Evolutionary conservation across 2,797 vertebrate species (phyloP).

Genomic region (Pipistrellus pipistrellus): DNA sequence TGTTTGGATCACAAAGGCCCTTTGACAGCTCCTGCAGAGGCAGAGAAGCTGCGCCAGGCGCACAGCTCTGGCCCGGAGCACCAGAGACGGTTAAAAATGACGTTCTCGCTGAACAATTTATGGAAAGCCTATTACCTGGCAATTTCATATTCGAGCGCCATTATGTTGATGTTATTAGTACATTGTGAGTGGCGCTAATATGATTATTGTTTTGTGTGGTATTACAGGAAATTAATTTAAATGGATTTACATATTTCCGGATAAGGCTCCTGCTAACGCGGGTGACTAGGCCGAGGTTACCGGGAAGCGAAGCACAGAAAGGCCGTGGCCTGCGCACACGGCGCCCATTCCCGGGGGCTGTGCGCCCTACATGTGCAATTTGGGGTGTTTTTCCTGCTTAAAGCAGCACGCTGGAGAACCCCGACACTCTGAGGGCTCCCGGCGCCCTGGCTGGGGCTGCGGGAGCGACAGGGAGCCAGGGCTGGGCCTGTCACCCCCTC

Average conservation of each 20-base stretch:
- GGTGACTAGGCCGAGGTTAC: too few relatives aligned
- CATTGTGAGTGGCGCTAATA: slow-evolving; percentile 79
- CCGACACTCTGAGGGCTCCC: too few relatives aligned
- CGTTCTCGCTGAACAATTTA: slow-evolving; percentile 53
- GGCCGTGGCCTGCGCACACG: too few relatives aligned
- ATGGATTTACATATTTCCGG: slow-evolving; percentile 82
- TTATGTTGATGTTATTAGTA: slow-evolving; percentile 82
- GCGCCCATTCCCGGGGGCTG: too few relatives aligned
- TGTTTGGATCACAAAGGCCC: not conserved
- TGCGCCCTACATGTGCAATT: too few relatives aligned
- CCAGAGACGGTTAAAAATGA: slow-evolving; percentile 30
- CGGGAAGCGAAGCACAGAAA: too few relatives aligned
- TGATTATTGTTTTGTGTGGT: slow-evolving; percentile 80
- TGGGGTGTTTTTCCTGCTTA: too few relatives aligned
- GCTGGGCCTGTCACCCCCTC: not conserved
- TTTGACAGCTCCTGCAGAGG: not conserved
- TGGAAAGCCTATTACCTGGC: slow-evolving; percentile 79
- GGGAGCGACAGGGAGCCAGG: too few relatives aligned
- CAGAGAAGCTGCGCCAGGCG: not conserved
- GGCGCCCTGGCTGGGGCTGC: too few relatives aligned
- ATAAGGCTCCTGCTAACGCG: slow-evolving; percentile 58
- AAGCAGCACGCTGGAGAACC: too few relatives aligned
- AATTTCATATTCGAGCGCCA: slow-evolving; percentile 80
- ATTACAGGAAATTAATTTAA: slow-evolving; percentile 82
- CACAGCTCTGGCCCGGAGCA: too few relatives aligned